A percentile compares a stretch with the other conserved stretches of the same genome.
Evolutionary conservation across 1,140 invertebrate species (phyloP).

Genomic region (Bombus sibiricus): DNA sequence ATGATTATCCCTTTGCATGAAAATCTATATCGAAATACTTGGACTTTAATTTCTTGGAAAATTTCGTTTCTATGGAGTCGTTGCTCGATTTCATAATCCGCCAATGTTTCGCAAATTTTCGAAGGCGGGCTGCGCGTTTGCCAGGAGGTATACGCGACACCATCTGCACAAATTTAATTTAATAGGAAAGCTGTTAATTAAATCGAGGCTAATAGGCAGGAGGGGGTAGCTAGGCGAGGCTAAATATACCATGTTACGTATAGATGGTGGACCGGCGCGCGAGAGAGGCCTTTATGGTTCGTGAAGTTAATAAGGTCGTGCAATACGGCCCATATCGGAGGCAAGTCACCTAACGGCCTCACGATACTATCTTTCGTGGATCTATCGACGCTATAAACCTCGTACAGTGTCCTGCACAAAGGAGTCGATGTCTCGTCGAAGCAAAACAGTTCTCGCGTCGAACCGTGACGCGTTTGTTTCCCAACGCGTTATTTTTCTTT

Average conservation of each 20-base stretch:
- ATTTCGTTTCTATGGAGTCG: no score
- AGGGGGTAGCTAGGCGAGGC: background rate
- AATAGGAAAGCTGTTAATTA: conserved; percentile 63
- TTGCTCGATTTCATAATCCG: no score
- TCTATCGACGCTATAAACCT: background rate
- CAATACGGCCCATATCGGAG: conserved; percentile 42
- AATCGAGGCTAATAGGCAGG: conserved; percentile 31
- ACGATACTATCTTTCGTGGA: conserved; percentile 1
- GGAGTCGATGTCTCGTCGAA: no score
- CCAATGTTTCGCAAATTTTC: background rate
- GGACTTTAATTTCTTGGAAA: no score
- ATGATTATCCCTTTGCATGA: no score
- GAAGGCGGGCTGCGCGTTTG: no score
- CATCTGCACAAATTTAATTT: conserved; percentile 46
- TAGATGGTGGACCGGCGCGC: background rate
- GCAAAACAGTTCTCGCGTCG: background rate
- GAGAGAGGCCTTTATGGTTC: conserved; percentile 44
- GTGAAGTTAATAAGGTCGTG: conserved; percentile 55
- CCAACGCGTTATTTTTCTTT: background rate
- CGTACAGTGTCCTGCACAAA: conserved; percentile 8
- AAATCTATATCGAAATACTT: no score
- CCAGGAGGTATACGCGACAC: background rate
- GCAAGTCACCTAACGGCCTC: conserved; percentile 29
- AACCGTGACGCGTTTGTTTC: background rate
- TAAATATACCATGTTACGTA: conserved; percentile 16